Conservation (phyloP, 2,888 invertebrate genomes). For the Drosophila histrio region DNA sequence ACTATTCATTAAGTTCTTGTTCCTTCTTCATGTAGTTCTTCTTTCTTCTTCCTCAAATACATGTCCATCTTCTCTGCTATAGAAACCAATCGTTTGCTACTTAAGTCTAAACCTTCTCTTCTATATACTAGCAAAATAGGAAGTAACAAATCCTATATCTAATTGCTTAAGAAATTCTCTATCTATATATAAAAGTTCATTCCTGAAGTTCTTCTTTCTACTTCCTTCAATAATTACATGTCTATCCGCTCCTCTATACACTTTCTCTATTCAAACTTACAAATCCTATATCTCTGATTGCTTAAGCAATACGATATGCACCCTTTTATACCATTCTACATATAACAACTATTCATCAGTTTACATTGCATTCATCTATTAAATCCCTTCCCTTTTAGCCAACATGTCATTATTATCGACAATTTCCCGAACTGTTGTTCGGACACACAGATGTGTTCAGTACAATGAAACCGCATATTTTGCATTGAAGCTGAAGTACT, state of each 20-base stretch:
- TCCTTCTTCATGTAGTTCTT: too few relatives aligned
- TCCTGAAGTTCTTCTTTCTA: too few relatives aligned
- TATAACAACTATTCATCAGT: neutral
- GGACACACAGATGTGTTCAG: slow-evolving; percentile 11
- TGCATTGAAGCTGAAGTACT: slow-evolving; percentile 26
- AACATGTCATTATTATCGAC: slow-evolving; percentile 37
- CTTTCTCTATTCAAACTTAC: neutral
- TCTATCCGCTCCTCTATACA: neutral
- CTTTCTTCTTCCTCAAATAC: too few relatives aligned
- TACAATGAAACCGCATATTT: slow-evolving; percentile 50
- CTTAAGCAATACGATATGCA: neutral
- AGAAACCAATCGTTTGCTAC: too few relatives aligned
- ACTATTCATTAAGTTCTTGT: too few relatives aligned
- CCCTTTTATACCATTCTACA: neutral
- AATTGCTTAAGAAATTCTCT: too few relatives aligned
- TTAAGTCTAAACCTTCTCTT: too few relatives aligned
- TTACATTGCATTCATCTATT: slow-evolving; percentile 13
- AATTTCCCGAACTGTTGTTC: slow-evolving; percentile 26
- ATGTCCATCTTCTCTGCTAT: too few relatives aligned
- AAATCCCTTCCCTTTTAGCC: slow-evolving; percentile 9
- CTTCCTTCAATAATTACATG: too few relatives aligned
- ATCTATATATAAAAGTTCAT: too few relatives aligned
- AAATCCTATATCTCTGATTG: neutral
- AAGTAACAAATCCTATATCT: too few relatives aligned
- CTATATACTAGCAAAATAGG: too few relatives aligned